A percentile compares a stretch with the other conserved stretches of the same genome.
Conservation (phyloP, 2,888 invertebrate species). For the Agrypnus murinus region DNA sequence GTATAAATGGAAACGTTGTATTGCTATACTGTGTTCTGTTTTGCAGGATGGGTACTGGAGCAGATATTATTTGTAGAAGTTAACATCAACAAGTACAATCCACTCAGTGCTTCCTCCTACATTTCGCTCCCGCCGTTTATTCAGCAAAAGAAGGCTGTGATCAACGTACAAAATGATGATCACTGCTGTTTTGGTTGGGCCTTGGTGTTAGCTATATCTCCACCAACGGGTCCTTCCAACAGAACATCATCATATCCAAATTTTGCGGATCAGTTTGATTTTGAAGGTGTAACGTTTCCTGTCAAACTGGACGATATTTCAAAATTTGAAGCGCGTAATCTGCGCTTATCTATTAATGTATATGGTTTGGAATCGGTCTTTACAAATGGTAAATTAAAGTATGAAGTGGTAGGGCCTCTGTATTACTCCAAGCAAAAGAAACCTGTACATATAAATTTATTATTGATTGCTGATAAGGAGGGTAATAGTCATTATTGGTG, state of each 20-base stretch:
- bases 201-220: conserved; percentile 48
- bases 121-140: conserved; percentile 21
- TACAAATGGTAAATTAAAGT: too few species aligned
- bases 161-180: conserved; percentile 54
- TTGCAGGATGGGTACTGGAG: neutral
- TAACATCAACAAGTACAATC: too few species aligned
- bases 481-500: neutral
- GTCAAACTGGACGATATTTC: too few species aligned
- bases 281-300: too few species aligned
- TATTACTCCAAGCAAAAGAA: too few species aligned
- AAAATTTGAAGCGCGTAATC: too few species aligned
- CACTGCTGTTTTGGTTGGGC: conserved; percentile 54
- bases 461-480: neutral
- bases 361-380: too few species aligned
- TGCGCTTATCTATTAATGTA: too few species aligned
- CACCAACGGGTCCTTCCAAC: conserved; percentile 24
- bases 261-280: conserved; percentile 7
- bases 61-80: too few species aligned
- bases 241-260: conserved; percentile 45
- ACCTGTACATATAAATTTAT: neutral
- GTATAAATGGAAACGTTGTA: neutral
- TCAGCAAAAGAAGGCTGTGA: neutral
- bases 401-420: too few species aligned
- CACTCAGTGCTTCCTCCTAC: neutral
- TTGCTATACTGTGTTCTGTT: neutral